Evolutionary conservation across 2,113 vertebrate genomes (phyloP), one percentile per base, ranked within the genome.

Genomic region (Strix uralensis): DNA sequence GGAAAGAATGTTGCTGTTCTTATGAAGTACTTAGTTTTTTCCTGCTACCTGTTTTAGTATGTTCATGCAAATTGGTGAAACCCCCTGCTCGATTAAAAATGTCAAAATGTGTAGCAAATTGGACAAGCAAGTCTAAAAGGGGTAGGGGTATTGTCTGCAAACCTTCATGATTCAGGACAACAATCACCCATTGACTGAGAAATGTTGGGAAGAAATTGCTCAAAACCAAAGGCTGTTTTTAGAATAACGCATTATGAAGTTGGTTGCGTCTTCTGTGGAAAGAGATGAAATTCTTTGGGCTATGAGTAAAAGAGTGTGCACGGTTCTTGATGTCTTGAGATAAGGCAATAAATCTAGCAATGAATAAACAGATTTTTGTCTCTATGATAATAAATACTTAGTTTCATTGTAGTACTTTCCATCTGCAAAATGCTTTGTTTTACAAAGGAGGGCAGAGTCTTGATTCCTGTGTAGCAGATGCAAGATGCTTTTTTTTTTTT

Each of bases 31-130:
- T 83, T 58, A 62, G 29, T 69, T 92, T 86, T 95, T 94, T 71
- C 79, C 71, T 96, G 65, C 83, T 91, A 81, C 69, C 44, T 87
- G 34, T 89, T 96, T 95, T 95, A 84, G 92, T 7, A 18, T 40
- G 17, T 72, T 94, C 86, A 97, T 97, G 97, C 92, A 97, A 97
- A 96, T 95, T 80, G 44, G 40, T 91, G 86, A 97, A 96, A 95
- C 23, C 73, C 96, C 92, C 91, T 91, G 47, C 67, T 74, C 71
- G 52, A 91, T 85, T 44, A 75, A 16, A 89, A 81, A 79, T 49
- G 73, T 86, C 57, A 92, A 86, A 95, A 52, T 1, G 3, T 75
- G 54, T 63, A 86, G 61, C 57, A 70, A 67, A 75, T 36, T 5
- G 2, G 19, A 34, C 52, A 75, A 69, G n/a, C 26, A 36, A 61